Base-by-base conservation (phyloP, 2,888 invertebrate genomes). In the Acleris sparsana region DNA sequence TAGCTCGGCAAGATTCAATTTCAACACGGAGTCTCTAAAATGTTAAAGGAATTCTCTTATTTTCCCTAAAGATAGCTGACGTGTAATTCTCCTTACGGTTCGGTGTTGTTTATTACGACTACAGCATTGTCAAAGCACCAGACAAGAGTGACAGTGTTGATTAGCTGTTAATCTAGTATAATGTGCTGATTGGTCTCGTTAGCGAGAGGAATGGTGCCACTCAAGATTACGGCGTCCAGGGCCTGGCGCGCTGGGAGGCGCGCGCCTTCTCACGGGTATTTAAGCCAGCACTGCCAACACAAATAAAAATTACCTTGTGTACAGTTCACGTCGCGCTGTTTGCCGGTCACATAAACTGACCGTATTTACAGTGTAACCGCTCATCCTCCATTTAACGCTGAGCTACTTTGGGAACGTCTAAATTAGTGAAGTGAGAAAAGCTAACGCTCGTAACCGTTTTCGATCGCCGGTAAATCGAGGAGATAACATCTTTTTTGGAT, bases 391-490 rank as follows among this genome's bases (percentile, higher is more conserved):
- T 86, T 91, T 89, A 91, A 88, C 89, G 80, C 78, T 76, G 85
- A 79, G 89, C 92, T 91, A 91, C 89, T 91, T 90, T 89, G 84
- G 87, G 84, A 87, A 91, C 88, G 85, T 88, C 89, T 89, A 90
- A 90, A 92, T 92, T 92, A 90, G 90, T 88, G 74, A 86, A 87
- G 91, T 90, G 91, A 91, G 90, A 91, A 91, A 90, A 89, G 89
- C 86, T 88, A 85, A 87, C 86, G 87, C 86, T 86, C 85, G 85
- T 89, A 86, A 88, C 86, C 85, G 78, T 83, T 85, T 80, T 80
- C 84, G 84, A 89, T 90, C 81, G 87, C 73, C 83, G 80, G 86
- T 90, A 89, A 89, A 90, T 91, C 85, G 86, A 75, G 76, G 83
- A 83, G 88, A 89, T 92, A 89, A 89, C 85, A 85, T 88, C 86